These are phyloP conservation scores for Cataglyphis livida DNA, from an alignment of 2,888 invertebrate genomes.

Conservation along the genomic window DNA sequence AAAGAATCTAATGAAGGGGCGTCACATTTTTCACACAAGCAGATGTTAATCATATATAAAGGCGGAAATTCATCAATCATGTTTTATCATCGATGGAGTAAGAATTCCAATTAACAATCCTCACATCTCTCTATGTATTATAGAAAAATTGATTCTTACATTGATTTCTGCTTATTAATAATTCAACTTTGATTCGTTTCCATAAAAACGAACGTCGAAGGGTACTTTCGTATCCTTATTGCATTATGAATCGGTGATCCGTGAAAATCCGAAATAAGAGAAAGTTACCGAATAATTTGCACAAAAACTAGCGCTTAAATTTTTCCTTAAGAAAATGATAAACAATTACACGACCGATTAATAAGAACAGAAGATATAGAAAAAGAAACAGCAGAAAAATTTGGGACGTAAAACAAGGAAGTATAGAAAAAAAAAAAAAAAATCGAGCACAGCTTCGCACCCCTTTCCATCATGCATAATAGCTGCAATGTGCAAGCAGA, in stretches of 20 bases:
- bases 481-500: constrained; percentile 69
- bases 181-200: not conserved
- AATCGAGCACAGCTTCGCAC: constrained; percentile 54
- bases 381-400: not conserved
- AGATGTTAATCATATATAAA: constrained; percentile 29
- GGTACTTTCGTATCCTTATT: not conserved
- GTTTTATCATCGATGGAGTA: constrained; percentile 28
- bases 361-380: not conserved
- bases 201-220: not conserved
- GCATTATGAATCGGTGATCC: constrained; percentile 2
- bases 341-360: constrained; percentile 35
- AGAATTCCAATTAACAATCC: not conserved
- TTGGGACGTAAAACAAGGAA: constrained; percentile 26
- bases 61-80: constrained; percentile 16
- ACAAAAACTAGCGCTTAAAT: not conserved
- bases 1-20: not conserved
- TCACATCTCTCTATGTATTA: not conserved
- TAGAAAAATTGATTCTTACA: not conserved
- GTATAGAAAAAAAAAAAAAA: constrained; percentile 49
- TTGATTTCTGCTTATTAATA: not conserved
- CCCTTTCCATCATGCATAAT: constrained; percentile 77
- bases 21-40: not conserved
- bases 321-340: not conserved
- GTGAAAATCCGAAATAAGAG: constrained; percentile 30
- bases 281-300: constrained; percentile 9